phyloP scores from a whole-genome alignment of 2,797 vertebrate species.

The Onychomys arenicola region DNA sequence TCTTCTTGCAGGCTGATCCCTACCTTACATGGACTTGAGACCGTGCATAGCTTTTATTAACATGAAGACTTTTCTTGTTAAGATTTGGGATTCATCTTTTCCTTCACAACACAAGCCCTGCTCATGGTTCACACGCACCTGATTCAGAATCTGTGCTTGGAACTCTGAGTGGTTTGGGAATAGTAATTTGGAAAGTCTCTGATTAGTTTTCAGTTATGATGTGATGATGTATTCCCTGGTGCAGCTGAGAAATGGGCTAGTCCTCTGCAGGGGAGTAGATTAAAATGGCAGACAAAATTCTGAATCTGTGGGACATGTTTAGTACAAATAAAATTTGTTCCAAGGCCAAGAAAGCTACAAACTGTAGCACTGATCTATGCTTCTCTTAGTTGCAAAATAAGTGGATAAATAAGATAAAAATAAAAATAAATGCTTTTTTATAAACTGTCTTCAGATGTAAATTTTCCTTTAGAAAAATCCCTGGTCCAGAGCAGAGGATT shows the following conservation, averaged over 20 bases:
- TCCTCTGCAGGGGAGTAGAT: slow-evolving; percentile 32
- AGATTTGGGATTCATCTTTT: slow-evolving; percentile 80
- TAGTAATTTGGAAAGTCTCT: slow-evolving; percentile 66
- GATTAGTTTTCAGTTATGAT: slow-evolving; percentile 69
- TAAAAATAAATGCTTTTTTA: slow-evolving; percentile 22
- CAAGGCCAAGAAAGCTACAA: slow-evolving; percentile 44
- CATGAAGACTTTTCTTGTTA: slow-evolving; percentile 82
- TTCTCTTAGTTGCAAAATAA: neutral
- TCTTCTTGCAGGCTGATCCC: slow-evolving; percentile 84
- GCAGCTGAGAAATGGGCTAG: slow-evolving; percentile 51
- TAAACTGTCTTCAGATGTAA: slow-evolving; percentile 33
- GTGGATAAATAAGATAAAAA: neutral
- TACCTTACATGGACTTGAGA: slow-evolving; percentile 88
- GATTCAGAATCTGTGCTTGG: slow-evolving; percentile 68
- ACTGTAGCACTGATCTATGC: slow-evolving; percentile 4
- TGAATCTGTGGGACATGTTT: slow-evolving; percentile 41
- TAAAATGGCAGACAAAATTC: slow-evolving; percentile 53
- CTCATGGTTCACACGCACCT: slow-evolving; percentile 84
- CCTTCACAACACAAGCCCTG: slow-evolving; percentile 75
- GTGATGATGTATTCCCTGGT: slow-evolving; percentile 69
- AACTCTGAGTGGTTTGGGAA: slow-evolving; percentile 62
- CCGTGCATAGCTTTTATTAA: slow-evolving; percentile 79
- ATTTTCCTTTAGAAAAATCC: slow-evolving; percentile 59
- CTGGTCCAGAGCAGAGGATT: slow-evolving; percentile 58
- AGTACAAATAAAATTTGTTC: slow-evolving; percentile 47